A percentile compares a stretch with the other conserved stretches of the same genome.
Evolutionary conservation across 2,113 vertebrate species (phyloP).

Genomic region (Myxocyprinus asiaticus): DNA sequence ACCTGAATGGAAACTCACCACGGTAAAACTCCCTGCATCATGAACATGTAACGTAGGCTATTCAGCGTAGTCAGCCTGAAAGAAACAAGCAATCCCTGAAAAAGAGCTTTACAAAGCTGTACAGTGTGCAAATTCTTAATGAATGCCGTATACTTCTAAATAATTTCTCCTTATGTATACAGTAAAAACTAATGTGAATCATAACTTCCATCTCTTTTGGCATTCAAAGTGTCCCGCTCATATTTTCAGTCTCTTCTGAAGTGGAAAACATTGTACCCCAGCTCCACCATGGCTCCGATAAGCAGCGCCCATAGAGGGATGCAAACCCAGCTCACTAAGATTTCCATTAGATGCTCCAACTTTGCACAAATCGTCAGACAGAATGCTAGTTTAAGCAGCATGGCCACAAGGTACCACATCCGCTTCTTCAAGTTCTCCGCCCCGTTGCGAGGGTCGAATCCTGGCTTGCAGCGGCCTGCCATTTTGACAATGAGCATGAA

Average conservation of each 20-base stretch:
- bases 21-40: background rate
- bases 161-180: conserved; percentile 16
- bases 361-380: conserved; percentile 88
- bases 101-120: conserved; percentile 10
- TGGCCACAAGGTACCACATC: conserved; percentile 90
- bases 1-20: conserved; percentile 26
- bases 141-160: background rate
- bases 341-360: conserved; percentile 79
- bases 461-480: conserved; percentile 90
- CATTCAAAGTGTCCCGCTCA: background rate
- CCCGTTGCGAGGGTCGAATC: conserved; percentile 88
- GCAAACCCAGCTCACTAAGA: conserved; percentile 86
- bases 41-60: background rate
- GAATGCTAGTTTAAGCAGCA: conserved; percentile 92
- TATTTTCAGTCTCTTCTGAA: conserved; percentile 81
- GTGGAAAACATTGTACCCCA: conserved; percentile 90
- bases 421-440: conserved; percentile 88
- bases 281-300: conserved; percentile 85
- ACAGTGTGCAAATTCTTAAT: background rate
- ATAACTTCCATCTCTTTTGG: background rate
- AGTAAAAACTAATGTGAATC: background rate
- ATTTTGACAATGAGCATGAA: conserved; percentile 95
- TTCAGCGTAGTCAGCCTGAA: conserved; percentile 15
- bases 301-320: conserved; percentile 92
- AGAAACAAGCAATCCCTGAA: conserved; percentile 22